These are phyloP conservation scores for Hydractinia echinata DNA, from an alignment of 30 jellyfish, hydroid and myxozoan species.

Conservation along the genomic window DNA sequence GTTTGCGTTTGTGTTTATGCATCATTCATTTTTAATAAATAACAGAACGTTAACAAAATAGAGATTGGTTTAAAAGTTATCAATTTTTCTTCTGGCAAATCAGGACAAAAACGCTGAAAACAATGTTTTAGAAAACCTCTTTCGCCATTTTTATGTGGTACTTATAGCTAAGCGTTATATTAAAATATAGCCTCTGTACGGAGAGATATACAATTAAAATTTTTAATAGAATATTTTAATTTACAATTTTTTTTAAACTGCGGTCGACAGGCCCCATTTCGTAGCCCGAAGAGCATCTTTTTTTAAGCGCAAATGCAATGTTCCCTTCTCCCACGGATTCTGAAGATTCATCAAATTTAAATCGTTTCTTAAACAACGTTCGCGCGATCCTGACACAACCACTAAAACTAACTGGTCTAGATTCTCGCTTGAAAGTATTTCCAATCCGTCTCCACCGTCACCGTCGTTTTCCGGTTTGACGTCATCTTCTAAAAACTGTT, in stretches of 20 bases:
- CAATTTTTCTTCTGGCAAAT: no score
- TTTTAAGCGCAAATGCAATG: slow-evolving; percentile 64
- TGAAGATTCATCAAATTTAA: slow-evolving; percentile 52
- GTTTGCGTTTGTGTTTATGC: no score
- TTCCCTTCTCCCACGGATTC: slow-evolving; percentile 84
- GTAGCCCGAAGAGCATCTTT: slow-evolving; percentile 77
- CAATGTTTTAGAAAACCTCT: no score
- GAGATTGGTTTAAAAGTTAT: no score
- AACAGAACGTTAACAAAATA: no score
- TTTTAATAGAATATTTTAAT: not conserved
- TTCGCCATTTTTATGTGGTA: no score
- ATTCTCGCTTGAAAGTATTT: slow-evolving; percentile 37
- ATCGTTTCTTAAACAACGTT: slow-evolving; percentile 80
- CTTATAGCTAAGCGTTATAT: not conserved
- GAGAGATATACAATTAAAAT: slow-evolving; percentile 4
- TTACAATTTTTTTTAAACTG: slow-evolving; percentile 46
- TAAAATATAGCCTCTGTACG: not conserved
- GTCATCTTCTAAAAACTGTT: slow-evolving; percentile 32
- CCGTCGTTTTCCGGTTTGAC: slow-evolving; percentile 23
- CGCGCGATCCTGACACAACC: slow-evolving; percentile 82
- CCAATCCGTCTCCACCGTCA: slow-evolving; percentile 3
- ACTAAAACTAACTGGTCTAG: slow-evolving; percentile 57
- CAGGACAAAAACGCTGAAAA: no score
- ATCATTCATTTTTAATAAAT: no score
- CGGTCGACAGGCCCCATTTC: slow-evolving; percentile 65